Evolutionary conservation across 2,888 invertebrate genomes (phyloP).

Genomic region (Gasteruption jaculator): DNA sequence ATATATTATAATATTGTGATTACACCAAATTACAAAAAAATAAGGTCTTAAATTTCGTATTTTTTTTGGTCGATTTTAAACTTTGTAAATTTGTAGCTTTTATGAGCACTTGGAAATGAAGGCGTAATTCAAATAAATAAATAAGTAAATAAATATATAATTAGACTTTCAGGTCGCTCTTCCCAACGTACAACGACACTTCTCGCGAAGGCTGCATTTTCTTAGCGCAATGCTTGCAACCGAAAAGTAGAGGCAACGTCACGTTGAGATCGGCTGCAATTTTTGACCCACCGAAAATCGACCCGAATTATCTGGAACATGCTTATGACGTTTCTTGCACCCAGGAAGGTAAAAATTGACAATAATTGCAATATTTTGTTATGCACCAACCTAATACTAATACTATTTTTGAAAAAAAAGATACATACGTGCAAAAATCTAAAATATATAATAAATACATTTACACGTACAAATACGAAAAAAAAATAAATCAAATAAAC

Average conservation of each 20-base stretch:
- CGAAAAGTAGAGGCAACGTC: slow-evolving; percentile 67
- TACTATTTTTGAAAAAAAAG: neutral
- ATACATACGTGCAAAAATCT: slow-evolving; percentile 2
- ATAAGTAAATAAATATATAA: slow-evolving; percentile 20
- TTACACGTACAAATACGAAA: neutral
- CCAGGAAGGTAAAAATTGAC: slow-evolving; percentile 53
- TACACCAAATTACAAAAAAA: neutral
- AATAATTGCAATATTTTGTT: neutral
- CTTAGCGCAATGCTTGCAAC: slow-evolving; percentile 64
- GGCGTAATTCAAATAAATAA: no score
- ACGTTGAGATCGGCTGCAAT: slow-evolving; percentile 58
- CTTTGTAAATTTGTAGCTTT: slow-evolving; percentile 5
- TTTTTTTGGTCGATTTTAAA: neutral
- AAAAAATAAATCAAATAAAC: neutral
- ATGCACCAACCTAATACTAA: neutral
- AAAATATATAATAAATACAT: slow-evolving; percentile 1
- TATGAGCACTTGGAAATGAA: no score
- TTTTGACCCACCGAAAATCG: slow-evolving; percentile 61
- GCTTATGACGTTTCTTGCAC: slow-evolving; percentile 63
- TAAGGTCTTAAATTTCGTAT: neutral
- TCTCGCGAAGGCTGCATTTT: slow-evolving; percentile 67
- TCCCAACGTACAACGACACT: slow-evolving; percentile 62
- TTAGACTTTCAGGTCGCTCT: slow-evolving; percentile 63
- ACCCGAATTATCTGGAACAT: slow-evolving; percentile 70
- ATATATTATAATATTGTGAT: slow-evolving; percentile 9